A percentile compares a stretch with the other conserved stretches of the same genome.
phyloP scores from a whole-genome alignment of 92 coral and sea anemone genomes.

The Metridium senile region DNA sequence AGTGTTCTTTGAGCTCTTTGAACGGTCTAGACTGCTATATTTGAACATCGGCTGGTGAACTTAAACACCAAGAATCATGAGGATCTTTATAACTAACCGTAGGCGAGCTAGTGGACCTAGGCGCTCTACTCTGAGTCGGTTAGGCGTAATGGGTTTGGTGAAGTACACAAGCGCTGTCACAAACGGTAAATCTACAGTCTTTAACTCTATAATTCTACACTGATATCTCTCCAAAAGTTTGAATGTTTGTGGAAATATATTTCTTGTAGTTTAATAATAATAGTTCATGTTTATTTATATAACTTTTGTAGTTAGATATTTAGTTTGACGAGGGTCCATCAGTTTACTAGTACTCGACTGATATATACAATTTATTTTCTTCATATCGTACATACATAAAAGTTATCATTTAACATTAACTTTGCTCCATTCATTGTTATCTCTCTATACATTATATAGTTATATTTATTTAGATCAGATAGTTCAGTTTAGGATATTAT shows the following conservation, averaged over 20 bases:
- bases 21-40: constrained; percentile 7
- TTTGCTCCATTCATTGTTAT: too few species aligned
- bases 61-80: not conserved
- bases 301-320: too few species aligned
- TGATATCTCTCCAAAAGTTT: not conserved
- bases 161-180: constrained; percentile 8
- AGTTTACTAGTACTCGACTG: too few species aligned
- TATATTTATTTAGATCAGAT: too few species aligned
- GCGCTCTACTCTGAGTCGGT: constrained; percentile 6
- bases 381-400: too few species aligned
- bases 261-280: too few species aligned
- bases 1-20: constrained; percentile 29
- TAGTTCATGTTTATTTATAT: too few species aligned
- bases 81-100: not conserved
- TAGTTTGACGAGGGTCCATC: too few species aligned
- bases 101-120: not conserved
- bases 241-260: not conserved
- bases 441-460: too few species aligned
- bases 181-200: constrained; percentile 5
- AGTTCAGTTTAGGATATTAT: too few species aligned
- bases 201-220: not conserved
- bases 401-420: too few species aligned
- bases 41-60: constrained; percentile 12
- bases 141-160: constrained; percentile 27
- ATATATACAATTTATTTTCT: too few species aligned